Evolutionary conservation across 2,797 vertebrate genomes (phyloP).

Genomic region (Brachyalestes nurse): DNA sequence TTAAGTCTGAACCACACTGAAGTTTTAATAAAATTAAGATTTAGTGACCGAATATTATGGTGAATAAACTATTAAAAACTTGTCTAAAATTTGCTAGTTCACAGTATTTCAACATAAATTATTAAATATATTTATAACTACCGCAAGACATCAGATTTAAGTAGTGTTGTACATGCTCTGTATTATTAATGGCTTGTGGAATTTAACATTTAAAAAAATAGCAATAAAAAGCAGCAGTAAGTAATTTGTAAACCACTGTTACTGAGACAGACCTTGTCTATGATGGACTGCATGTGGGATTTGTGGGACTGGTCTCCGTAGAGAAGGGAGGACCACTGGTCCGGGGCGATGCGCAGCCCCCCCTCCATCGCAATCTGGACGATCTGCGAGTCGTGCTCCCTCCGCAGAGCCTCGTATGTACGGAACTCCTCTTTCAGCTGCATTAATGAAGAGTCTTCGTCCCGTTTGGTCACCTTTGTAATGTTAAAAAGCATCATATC

Average conservation of each 20-base stretch:
- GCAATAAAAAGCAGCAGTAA: not conserved
- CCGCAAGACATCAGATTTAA: too few species aligned
- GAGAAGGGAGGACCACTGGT: slow-evolving; percentile 97
- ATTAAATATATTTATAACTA: too few species aligned
- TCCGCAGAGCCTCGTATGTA: slow-evolving; percentile 93
- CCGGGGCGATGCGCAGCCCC: slow-evolving; percentile 96
- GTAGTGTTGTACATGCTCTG: too few species aligned
- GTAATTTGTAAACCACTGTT: too few species aligned
- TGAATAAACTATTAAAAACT: too few species aligned
- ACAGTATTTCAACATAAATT: too few species aligned
- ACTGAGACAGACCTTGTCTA: slow-evolving; percentile 89
- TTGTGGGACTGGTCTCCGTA: slow-evolving; percentile 99
- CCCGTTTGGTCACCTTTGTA: slow-evolving; percentile 91
- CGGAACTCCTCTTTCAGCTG: slow-evolving; percentile 98
- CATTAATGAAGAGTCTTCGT: slow-evolving; percentile 98
- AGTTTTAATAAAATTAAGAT: too few species aligned
- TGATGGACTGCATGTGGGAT: slow-evolving; percentile 99
- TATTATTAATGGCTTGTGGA: too few species aligned
- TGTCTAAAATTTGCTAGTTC: too few species aligned
- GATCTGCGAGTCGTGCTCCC: slow-evolving; percentile 98
- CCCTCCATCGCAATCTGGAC: slow-evolving; percentile 99
- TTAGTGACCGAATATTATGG: too few species aligned
- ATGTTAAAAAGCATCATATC: slow-evolving; percentile 55
- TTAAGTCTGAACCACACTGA: too few species aligned
- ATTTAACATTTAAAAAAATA: too few species aligned